phyloP scores from a whole-genome alignment of 2,797 vertebrate genomes.

The Margarornis squamiger region DNA sequence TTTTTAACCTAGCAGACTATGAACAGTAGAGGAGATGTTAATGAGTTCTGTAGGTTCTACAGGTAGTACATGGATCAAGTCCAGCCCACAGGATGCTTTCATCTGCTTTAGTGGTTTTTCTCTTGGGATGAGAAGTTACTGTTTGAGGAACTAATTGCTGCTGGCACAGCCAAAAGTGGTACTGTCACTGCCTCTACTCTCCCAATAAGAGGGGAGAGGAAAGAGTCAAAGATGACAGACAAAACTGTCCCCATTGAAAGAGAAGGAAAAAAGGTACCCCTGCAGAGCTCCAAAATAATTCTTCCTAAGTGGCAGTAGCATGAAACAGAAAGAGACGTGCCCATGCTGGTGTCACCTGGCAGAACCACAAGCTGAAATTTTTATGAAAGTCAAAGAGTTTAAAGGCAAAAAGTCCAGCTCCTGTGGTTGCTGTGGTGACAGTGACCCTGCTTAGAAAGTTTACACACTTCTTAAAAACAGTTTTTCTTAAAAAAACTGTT shows the following conservation, averaged over 20 bases:
- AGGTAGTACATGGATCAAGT: conserved; percentile 25
- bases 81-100: neutral
- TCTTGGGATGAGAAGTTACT: neutral
- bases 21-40: neutral
- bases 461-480: neutral
- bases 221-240: neutral
- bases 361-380: neutral
- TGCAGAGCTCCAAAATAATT: neutral
- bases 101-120: neutral
- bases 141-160: conserved; percentile 11
- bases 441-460: neutral
- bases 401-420: neutral
- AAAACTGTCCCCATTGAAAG: neutral
- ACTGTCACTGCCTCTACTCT: neutral
- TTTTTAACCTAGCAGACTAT: conserved; percentile 4
- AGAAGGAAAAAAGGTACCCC: neutral
- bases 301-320: neutral
- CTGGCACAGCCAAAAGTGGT: neutral
- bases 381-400: neutral
- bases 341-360: fast-evolving
- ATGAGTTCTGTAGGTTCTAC: conserved; percentile 13
- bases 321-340: neutral
- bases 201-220: neutral
- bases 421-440: fast-evolving
- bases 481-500: neutral